Base-by-base conservation (phyloP, 2,797 vertebrate genomes). In the Nasua narica region DNA sequence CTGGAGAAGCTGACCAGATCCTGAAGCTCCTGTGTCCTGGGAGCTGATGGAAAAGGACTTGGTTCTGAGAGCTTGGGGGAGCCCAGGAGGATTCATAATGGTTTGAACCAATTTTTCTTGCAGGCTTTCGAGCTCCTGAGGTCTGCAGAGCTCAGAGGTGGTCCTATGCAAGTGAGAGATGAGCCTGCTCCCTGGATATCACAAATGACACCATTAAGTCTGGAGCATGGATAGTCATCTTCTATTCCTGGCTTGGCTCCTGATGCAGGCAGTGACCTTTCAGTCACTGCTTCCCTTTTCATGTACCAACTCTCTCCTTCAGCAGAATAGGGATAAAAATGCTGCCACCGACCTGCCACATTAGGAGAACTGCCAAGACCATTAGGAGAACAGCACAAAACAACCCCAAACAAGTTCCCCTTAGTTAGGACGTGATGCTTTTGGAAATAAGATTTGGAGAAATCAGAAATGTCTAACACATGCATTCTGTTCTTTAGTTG, bases 391-490 rank as follows among this genome's bases (percentile, higher is more conserved):
- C 3, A 46, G 46, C 43, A 74, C 78, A 82, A 69, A 94, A 62
- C 27, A 82, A 62, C 27, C 76, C 74, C 48, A 74, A 54, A 65
- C 72, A 65, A 48, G 43, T 29, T 43, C 21, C 87, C 21, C 25
- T n/a, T 37, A 74, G 87, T n/a, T 37, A 76, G 92, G 83, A 70
- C 4, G 46, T 7, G 29, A 35, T 83, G 74, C 37, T 81, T 93
- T 91, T 62, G 54, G 46, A 93, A 95, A 50, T 56, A 46, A 37
- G 76, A 58, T 95, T 87, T 86, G 69, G 84, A 92, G 77, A 60
- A 96, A 83, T 92, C n/a, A 87, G 62, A 76, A 90, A 95, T 43
- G 11, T 21, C 9, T 37, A 81, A 78, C 14, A 7, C 1, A 15
- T 65, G 37, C n/a, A 50, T 60, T 90, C 69, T 40, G 29, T 76